Conservation (phyloP, 2,888 invertebrate species). For the Dryobota labecula region DNA sequence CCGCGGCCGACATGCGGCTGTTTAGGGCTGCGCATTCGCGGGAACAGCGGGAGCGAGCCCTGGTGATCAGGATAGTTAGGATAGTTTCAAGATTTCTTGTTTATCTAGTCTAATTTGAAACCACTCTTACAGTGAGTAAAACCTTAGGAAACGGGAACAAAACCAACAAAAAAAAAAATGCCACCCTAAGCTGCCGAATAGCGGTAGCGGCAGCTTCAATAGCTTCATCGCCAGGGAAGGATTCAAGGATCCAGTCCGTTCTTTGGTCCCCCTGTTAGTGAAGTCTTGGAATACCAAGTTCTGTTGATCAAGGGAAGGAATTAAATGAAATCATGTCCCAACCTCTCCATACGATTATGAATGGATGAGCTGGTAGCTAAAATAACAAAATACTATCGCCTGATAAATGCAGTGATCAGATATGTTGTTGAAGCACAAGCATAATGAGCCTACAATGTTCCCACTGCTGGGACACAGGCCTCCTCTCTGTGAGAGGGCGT, state of each 20-base stretch:
- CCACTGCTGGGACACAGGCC: no score
- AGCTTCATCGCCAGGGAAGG: neutral
- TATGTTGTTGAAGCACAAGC: neutral
- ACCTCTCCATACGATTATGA: neutral
- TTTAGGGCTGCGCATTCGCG: conserved; percentile 62
- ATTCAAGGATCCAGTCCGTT: neutral
- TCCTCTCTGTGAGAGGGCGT: neutral
- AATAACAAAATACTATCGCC: neutral
- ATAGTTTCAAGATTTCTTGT: neutral
- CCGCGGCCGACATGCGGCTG: conserved; percentile 61
- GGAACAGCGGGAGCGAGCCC: conserved; percentile 64
- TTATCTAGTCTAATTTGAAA: neutral
- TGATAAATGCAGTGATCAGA: neutral
- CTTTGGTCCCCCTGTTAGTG: neutral
- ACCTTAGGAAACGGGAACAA: neutral
- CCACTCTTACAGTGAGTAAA: neutral
- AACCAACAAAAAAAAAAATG: neutral
- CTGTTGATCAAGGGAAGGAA: neutral
- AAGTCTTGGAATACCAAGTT: neutral
- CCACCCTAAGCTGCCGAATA: neutral
- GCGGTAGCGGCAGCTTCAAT: neutral
- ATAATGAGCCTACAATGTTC: neutral
- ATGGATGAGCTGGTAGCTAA: neutral
- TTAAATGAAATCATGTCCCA: neutral
- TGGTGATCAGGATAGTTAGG: conserved; percentile 15